Percentiles rank a stretch among this genome's conserved stretches.
These are phyloP conservation scores for Cotesia chilonis DNA, from an alignment of 1,140 invertebrate genomes.

Conservation along the genomic window DNA sequence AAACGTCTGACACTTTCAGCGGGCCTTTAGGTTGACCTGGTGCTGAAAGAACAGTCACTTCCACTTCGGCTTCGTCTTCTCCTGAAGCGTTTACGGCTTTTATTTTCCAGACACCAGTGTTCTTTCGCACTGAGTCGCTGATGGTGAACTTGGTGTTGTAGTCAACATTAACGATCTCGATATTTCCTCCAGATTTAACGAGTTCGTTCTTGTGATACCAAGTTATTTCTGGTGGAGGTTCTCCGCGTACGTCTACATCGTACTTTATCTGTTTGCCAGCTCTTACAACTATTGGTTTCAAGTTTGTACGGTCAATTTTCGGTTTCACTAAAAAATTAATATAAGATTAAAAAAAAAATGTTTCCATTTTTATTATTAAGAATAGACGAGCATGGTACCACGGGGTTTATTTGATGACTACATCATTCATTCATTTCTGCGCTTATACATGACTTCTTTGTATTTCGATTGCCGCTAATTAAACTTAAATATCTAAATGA, in stretches of 20 bases:
- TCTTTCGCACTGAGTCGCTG: slow-evolving; percentile 81
- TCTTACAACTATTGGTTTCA: slow-evolving; percentile 89
- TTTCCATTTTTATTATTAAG: neutral
- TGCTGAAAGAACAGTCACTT: slow-evolving; percentile 87
- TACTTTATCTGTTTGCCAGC: slow-evolving; percentile 93
- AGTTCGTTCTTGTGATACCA: slow-evolving; percentile 78
- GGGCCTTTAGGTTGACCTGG: slow-evolving; percentile 89
- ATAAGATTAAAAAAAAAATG: slow-evolving; percentile 36
- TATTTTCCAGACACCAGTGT: slow-evolving; percentile 91
- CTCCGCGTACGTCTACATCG: slow-evolving; percentile 92
- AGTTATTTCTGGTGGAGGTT: slow-evolving; percentile 90
- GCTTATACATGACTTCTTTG: too few relatives aligned
- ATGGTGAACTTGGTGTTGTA: slow-evolving; percentile 94
- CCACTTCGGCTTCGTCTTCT: slow-evolving; percentile 91
- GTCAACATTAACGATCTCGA: slow-evolving; percentile 89
- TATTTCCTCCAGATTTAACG: slow-evolving; percentile 72
- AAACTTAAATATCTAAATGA: too few relatives aligned
- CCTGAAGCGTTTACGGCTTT: slow-evolving; percentile 92
- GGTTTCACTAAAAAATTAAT: slow-evolving; percentile 81
- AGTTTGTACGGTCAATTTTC: slow-evolving; percentile 93
- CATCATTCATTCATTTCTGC: too few relatives aligned
- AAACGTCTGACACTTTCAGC: slow-evolving; percentile 91
- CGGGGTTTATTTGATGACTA: too few relatives aligned
- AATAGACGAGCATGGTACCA: too few relatives aligned
- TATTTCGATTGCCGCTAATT: too few relatives aligned